Percentiles rank a stretch among this genome's conserved stretches.
Conservation (phyloP, 2,113 vertebrate genomes). For the Drymodes brunneopygia region DNA sequence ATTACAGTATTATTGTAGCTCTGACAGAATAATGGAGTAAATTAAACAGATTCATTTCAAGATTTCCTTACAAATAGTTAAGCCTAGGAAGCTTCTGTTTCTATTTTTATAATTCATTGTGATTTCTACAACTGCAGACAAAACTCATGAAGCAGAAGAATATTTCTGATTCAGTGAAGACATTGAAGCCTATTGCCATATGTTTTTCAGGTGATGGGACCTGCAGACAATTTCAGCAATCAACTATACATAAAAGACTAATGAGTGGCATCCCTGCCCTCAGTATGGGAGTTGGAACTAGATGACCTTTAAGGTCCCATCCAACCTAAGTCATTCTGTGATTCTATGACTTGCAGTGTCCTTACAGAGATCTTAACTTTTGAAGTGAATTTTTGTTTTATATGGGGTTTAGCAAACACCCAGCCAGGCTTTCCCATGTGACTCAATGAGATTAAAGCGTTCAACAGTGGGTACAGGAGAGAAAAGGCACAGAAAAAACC, state of each 20-base stretch:
- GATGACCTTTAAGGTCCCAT: too few relatives aligned
- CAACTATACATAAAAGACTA: background rate
- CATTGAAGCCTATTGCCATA: background rate
- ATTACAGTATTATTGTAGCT: background rate
- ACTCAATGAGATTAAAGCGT: background rate
- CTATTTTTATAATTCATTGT: background rate
- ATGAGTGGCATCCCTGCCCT: background rate
- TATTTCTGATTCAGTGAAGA: background rate
- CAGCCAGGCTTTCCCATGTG: background rate
- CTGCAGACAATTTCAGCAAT: background rate
- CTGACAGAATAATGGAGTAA: background rate
- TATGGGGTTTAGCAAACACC: accelerated
- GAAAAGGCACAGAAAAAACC: background rate
- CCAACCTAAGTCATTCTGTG: background rate
- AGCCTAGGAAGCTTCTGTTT: background rate
- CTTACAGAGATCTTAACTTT: background rate
- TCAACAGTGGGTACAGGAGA: background rate
- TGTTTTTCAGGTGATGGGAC: accelerated
- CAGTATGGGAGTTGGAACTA: background rate
- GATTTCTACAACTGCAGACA: background rate
- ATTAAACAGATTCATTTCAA: background rate
- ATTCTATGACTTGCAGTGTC: accelerated
- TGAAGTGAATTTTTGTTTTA: background rate
- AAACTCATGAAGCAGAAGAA: background rate
- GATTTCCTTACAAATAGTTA: background rate